phyloP scores from a whole-genome alignment of 2,113 vertebrate genomes.

The Burhinus oedicnemus region DNA sequence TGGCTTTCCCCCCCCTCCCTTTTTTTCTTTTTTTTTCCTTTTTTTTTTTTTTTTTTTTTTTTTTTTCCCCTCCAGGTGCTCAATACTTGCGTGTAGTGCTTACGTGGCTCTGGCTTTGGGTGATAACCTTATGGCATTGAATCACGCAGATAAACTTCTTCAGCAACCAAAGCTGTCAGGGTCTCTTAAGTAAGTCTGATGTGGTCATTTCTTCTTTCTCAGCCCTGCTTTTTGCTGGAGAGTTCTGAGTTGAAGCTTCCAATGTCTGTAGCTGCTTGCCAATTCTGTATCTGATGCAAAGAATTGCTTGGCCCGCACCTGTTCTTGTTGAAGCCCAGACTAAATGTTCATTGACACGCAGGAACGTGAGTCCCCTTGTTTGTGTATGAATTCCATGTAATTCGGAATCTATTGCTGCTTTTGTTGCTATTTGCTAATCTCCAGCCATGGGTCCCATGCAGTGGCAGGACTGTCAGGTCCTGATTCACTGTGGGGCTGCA shows the following conservation, averaged over 20 bases:
- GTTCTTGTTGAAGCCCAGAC: background rate
- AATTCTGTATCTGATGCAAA: background rate
- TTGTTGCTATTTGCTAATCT: background rate
- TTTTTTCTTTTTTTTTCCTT: background rate
- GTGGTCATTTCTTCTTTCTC: background rate
- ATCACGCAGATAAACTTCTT: constrained; percentile 94
- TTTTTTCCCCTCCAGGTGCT: constrained; percentile 81
- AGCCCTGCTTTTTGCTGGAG: background rate
- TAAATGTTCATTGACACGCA: background rate
- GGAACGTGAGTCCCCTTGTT: background rate
- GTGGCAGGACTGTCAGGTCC: background rate
- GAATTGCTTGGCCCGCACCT: background rate
- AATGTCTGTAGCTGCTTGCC: background rate
- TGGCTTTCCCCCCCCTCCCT: background rate
- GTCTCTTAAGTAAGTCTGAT: constrained; percentile 91
- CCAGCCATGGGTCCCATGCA: background rate
- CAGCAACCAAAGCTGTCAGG: constrained; percentile 95
- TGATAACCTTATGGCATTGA: constrained; percentile 96
- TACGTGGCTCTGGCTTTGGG: constrained; percentile 94
- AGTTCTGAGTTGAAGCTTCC: background rate
- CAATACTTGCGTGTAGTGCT: constrained; percentile 93
- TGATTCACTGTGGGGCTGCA: background rate
- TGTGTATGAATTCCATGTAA: background rate
- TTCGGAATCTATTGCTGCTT: background rate
- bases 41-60: background rate